Evolutionary conservation across 2,888 invertebrate genomes (phyloP).

Genomic region (Sceliomorpha sp.): DNA sequence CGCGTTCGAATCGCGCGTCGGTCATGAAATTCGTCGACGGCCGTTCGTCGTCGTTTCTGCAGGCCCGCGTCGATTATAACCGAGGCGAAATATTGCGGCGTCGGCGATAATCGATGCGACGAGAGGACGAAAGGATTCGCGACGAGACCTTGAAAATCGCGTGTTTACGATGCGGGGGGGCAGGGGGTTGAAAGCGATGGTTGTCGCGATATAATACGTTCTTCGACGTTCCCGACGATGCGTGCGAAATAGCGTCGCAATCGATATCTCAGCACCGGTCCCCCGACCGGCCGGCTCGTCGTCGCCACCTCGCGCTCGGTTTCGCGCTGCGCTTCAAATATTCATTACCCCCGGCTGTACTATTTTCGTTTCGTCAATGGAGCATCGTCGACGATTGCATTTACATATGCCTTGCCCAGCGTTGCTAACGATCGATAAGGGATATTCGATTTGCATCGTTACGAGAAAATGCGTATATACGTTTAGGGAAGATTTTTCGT

Average conservation of each 20-base stretch:
- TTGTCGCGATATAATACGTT: not conserved
- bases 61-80: not conserved
- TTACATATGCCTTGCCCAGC: too few species aligned
- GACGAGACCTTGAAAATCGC: slow-evolving; percentile 30
- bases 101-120: not conserved
- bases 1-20: too few species aligned
- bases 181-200: slow-evolving; percentile 5
- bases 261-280: slow-evolving; percentile 20
- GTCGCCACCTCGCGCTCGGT: not conserved
- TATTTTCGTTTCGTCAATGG: too few species aligned
- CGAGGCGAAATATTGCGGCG: too few species aligned
- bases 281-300: slow-evolving; percentile 16
- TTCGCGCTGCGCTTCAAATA: not conserved
- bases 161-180: slow-evolving; percentile 13
- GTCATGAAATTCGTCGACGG: too few species aligned
- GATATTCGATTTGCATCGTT: too few species aligned
- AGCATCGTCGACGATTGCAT: too few species aligned
- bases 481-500: too few species aligned
- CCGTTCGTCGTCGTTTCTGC: too few species aligned
- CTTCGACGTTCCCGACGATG: slow-evolving; percentile 5
- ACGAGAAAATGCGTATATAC: too few species aligned
- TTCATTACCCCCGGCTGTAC: too few species aligned
- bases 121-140: not conserved
- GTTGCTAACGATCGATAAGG: too few species aligned
- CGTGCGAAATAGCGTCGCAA: slow-evolving; percentile 10